These are phyloP conservation scores for Ondatra zibethicus DNA, from an alignment of 2,113 vertebrate genomes.

Conservation along the genomic window DNA sequence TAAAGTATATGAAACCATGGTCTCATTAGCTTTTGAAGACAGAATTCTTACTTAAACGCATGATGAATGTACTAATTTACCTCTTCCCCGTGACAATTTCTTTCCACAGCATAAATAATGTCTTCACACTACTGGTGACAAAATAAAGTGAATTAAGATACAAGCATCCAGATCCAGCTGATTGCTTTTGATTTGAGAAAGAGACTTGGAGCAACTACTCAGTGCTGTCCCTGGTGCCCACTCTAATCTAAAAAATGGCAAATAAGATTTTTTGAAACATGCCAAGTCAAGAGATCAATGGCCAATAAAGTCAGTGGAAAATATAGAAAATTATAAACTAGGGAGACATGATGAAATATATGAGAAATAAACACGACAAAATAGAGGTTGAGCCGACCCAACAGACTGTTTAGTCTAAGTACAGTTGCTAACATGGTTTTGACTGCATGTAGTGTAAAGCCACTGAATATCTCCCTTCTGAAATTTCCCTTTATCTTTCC, in stretches of 20 bases:
- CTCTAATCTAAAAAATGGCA: neutral
- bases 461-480: neutral
- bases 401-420: neutral
- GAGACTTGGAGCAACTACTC: neutral
- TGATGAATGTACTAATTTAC: neutral
- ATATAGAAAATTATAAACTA: neutral
- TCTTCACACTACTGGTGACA: neutral
- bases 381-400: neutral
- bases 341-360: neutral
- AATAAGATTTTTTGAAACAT: neutral
- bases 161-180: neutral
- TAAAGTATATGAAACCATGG: neutral
- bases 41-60: neutral
- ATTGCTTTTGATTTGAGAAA: neutral
- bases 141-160: neutral
- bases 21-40: neutral
- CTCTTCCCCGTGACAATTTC: neutral
- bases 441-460: neutral
- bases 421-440: neutral
- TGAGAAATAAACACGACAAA: neutral
- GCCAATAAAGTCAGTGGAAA: neutral
- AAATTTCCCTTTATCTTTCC: neutral
- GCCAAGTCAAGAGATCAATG: neutral
- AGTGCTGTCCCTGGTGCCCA: neutral
- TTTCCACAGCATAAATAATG: neutral